These are phyloP conservation scores for Sphaeridia pumilis DNA, from an alignment of 2,888 invertebrate genomes.

Conservation along the genomic window DNA sequence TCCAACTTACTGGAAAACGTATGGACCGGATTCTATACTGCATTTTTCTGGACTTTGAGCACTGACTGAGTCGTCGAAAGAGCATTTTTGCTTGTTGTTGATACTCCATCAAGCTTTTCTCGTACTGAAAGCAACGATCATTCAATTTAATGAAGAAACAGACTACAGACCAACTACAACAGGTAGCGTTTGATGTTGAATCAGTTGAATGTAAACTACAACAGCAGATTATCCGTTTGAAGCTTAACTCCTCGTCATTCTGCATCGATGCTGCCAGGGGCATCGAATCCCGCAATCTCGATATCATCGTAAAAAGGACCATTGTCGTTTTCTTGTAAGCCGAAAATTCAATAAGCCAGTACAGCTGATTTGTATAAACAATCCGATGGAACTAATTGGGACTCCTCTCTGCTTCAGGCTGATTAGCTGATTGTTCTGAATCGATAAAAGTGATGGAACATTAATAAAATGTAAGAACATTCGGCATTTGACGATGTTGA, in stretches of 20 bases:
- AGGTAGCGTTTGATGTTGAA: too few species aligned
- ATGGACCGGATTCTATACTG: conserved; percentile 92
- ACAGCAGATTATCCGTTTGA: neutral
- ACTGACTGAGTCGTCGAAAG: conserved; percentile 85
- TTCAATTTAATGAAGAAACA: conserved; percentile 38
- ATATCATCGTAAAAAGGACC: conserved; percentile 97
- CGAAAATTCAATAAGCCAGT: neutral
- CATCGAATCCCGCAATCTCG: conserved; percentile 84
- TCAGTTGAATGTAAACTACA: neutral
- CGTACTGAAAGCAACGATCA: conserved; percentile 52
- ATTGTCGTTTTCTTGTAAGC: conserved; percentile 51
- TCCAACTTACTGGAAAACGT: conserved; percentile 86
- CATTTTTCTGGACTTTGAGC: conserved; percentile 70
- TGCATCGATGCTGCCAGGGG: conserved; percentile 94
- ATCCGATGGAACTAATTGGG: too few species aligned
- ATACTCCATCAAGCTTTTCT: conserved; percentile 88
- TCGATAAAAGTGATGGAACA: too few species aligned
- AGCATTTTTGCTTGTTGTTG: conserved; percentile 99
- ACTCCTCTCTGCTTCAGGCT: too few species aligned
- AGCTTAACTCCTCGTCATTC: conserved; percentile 90
- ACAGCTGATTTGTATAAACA: neutral
- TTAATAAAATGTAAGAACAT: too few species aligned
- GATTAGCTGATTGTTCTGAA: too few species aligned
- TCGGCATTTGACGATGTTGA: too few species aligned
- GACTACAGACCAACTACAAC: conserved; percentile 3